Conservation (phyloP, 2,113 vertebrate species). For the human region DNA sequence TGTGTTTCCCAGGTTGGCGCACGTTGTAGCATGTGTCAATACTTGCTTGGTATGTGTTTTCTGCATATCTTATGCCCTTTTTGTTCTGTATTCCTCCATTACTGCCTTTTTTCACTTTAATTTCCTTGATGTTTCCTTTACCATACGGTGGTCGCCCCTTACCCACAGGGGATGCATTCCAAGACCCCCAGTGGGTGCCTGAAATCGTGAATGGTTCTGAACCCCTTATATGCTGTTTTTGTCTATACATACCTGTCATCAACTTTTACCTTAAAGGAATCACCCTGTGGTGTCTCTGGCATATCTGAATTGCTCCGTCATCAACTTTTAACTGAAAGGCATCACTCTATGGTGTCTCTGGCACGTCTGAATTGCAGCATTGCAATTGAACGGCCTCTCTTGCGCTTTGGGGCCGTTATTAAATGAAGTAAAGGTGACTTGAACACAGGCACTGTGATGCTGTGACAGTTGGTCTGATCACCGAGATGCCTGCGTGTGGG, state of each 20-base stretch:
- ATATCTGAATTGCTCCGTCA: not conserved
- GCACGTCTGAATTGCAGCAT: not conserved
- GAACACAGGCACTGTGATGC: not conserved
- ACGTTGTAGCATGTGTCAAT: accelerated
- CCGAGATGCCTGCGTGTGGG: not conserved
- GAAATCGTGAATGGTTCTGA: not conserved
- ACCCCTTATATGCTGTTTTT: not conserved
- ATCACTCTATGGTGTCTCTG: not conserved
- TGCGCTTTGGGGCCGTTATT: not conserved
- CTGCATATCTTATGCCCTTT: not conserved
- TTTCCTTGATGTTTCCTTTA: not conserved
- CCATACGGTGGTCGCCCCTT: not conserved
- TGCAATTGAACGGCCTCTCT: not conserved
- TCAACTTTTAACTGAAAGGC: not conserved
- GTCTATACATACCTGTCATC: not conserved
- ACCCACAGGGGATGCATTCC: not conserved
- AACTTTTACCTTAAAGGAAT: not conserved
- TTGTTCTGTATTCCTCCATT: not conserved
- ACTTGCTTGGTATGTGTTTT: too few relatives aligned
- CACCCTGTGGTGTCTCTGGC: not conserved
- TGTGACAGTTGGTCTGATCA: not conserved
- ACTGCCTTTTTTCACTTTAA: not conserved
- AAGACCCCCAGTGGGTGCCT: not conserved
- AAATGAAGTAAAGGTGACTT: not conserved
- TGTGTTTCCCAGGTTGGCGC: accelerated